Evolutionary conservation across 2,888 invertebrate species (phyloP).

Genomic region (Epistrophe eligans): DNA sequence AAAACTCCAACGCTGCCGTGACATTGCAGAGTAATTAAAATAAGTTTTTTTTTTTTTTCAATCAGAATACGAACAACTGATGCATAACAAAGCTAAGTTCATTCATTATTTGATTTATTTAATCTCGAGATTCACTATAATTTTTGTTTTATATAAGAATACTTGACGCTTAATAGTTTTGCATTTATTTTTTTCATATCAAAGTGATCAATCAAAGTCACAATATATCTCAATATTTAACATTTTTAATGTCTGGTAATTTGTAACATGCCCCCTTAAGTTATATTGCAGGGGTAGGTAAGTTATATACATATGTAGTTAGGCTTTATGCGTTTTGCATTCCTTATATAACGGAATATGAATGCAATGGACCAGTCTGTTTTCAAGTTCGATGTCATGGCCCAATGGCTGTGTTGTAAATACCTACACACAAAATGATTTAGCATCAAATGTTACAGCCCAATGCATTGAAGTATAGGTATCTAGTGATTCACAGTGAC

Average conservation of each 20-base stretch:
- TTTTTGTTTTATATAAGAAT: neutral
- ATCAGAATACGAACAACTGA: neutral
- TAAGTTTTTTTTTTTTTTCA: neutral
- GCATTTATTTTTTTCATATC: neutral
- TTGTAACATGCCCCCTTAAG: neutral
- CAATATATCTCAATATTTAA: neutral
- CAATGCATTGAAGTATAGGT: neutral
- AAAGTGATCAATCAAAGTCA: slow-evolving; percentile 5
- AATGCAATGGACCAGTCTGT: slow-evolving; percentile 14
- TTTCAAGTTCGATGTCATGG: slow-evolving; percentile 49
- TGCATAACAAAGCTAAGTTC: neutral
- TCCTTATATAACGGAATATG: neutral
- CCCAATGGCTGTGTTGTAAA: neutral
- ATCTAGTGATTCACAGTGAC: neutral
- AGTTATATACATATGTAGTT: too few species aligned
- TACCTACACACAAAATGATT: neutral
- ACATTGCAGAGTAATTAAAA: neutral
- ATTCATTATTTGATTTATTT: neutral
- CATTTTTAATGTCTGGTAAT: neutral
- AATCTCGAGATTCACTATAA: neutral
- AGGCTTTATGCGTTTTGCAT: too few species aligned
- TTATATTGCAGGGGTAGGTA: too few species aligned
- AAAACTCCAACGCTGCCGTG: neutral
- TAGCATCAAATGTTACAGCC: neutral
- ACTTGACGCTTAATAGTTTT: neutral